phyloP scores from a whole-genome alignment of 2,888 invertebrate genomes.

The Deilephila porcellus region DNA sequence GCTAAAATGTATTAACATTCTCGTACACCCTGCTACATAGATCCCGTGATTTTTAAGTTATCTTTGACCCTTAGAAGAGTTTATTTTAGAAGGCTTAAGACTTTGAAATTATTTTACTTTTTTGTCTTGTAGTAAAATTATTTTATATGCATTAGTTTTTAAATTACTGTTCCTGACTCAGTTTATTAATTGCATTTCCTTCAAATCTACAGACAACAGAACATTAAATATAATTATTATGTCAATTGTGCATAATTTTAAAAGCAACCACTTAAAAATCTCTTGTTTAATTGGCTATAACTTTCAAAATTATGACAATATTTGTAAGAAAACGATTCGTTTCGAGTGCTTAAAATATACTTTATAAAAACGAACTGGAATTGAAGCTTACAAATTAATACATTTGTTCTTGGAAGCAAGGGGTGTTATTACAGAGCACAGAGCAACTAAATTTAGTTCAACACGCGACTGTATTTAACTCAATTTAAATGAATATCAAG shows the following conservation, averaged over 20 bases:
- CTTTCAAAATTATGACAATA: background rate
- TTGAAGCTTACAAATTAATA: constrained; percentile 23
- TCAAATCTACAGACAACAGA: background rate
- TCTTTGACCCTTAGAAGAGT: background rate
- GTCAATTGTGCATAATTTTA: background rate
- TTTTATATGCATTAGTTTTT: background rate
- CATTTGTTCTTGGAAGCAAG: constrained; percentile 24
- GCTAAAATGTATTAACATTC: too few species aligned
- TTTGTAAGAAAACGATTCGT: constrained; percentile 4
- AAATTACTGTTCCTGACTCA: too few species aligned
- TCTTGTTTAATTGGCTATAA: background rate
- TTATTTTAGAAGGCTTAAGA: background rate
- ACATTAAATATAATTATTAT: background rate
- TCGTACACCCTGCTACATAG: background rate
- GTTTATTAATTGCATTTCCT: background rate
- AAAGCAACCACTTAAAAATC: background rate
- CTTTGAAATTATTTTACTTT: too few species aligned
- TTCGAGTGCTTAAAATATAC: constrained; percentile 10
- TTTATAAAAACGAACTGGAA: constrained; percentile 1
- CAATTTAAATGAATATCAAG: constrained; percentile 14
- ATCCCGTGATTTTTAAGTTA: too few species aligned
- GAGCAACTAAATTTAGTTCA: constrained; percentile 25
- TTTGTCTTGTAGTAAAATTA: background rate
- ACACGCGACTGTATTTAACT: constrained; percentile 22
- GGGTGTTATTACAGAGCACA: constrained; percentile 22